Percentiles rank a stretch among this genome's conserved stretches.
These are phyloP conservation scores for Geophilus truncorum DNA, from an alignment of 2,888 invertebrate genomes.

Conservation along the genomic window DNA sequence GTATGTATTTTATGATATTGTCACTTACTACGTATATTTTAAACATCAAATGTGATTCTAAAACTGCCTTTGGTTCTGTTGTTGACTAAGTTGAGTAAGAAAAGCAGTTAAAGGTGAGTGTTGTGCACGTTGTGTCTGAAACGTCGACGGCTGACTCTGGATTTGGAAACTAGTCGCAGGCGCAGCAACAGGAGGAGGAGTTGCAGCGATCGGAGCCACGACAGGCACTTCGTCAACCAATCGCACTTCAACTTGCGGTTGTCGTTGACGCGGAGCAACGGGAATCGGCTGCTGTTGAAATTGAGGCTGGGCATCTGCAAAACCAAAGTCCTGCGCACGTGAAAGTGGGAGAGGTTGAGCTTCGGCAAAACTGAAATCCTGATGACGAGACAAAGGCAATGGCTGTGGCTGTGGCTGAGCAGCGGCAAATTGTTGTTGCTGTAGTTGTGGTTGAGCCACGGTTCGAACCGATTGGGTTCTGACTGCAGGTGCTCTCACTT, in stretches of 20 bases:
- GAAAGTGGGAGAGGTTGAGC: neutral
- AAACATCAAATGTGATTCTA: too few relatives aligned
- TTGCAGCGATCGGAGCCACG: too few relatives aligned
- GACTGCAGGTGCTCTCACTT: conserved; percentile 11
- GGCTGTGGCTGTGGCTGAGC: conserved; percentile 1
- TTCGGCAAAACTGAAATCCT: neutral
- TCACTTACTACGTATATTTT: too few relatives aligned
- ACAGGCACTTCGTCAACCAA: neutral
- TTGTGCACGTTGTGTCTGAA: neutral
- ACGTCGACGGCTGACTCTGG: neutral
- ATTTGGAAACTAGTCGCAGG: neutral
- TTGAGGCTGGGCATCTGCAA: neutral
- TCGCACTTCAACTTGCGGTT: neutral
- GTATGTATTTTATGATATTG: too few relatives aligned
- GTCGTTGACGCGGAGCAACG: neutral
- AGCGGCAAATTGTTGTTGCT: conserved; percentile 31
- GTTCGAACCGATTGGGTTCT: conserved; percentile 17
- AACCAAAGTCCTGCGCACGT: neutral
- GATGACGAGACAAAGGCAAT: too few relatives aligned
- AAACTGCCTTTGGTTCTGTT: conserved; percentile 24
- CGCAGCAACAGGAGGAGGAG: neutral
- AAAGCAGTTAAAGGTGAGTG: conserved; percentile 20
- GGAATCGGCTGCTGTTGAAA: neutral
- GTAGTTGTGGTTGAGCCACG: too few relatives aligned
- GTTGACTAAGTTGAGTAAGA: conserved; percentile 2